Percentiles rank a stretch among this genome's conserved stretches.
phyloP scores from a whole-genome alignment of 1,140 invertebrate species.

The Trichonephila clavata region DNA sequence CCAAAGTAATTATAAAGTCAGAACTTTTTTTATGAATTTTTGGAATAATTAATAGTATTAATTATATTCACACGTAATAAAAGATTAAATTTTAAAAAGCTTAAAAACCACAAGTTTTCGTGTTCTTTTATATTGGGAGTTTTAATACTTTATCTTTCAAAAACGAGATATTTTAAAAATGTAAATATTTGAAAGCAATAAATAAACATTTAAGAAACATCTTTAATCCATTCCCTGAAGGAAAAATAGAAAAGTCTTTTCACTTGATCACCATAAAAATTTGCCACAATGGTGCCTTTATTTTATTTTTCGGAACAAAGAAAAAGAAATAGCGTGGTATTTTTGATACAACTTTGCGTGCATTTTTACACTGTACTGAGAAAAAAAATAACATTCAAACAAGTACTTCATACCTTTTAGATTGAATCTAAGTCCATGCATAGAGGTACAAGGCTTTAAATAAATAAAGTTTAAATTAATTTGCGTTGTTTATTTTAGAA shows the following conservation, averaged over 20 bases:
- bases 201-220: background rate
- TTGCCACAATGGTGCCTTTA: background rate
- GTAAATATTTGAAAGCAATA: background rate
- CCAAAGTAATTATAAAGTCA: background rate
- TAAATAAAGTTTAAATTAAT: constrained; percentile 36
- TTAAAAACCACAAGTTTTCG: too few relatives aligned
- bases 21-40: background rate
- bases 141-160: too few relatives aligned
- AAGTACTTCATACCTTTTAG: background rate
- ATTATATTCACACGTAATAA: background rate
- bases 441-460: background rate
- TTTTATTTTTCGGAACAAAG: background rate
- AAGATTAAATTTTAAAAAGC: background rate
- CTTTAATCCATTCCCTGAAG: background rate
- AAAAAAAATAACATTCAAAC: background rate
- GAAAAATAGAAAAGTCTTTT: background rate
- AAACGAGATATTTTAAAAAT: background rate
- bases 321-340: background rate
- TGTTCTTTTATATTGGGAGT: too few relatives aligned
- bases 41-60: background rate
- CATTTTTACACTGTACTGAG: background rate
- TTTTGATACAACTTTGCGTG: background rate
- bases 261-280: background rate
- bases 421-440: background rate
- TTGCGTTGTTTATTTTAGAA: background rate